Evolutionary conservation across 2,113 vertebrate genomes (phyloP).

Genomic region (Pelusios castaneus): DNA sequence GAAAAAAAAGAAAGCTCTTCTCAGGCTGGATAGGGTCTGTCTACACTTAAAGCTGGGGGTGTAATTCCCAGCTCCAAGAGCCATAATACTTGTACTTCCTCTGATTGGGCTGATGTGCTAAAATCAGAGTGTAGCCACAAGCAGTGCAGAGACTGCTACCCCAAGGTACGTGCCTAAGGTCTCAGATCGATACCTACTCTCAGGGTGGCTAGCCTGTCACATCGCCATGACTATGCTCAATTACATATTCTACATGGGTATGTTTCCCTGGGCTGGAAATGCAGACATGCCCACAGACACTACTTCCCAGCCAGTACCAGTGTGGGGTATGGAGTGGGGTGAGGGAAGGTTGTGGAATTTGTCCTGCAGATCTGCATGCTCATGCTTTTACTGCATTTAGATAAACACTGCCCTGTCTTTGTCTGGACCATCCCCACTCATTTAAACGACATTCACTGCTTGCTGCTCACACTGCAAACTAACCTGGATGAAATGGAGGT

Average conservation of each 20-base stretch:
- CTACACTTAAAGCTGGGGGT: neutral
- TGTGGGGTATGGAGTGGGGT: neutral
- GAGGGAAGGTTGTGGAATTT: neutral
- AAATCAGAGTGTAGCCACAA: neutral
- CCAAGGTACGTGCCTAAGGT: neutral
- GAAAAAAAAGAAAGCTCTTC: neutral
- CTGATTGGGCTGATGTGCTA: neutral
- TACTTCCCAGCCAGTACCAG: neutral
- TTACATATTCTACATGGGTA: neutral
- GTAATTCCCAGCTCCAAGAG: neutral
- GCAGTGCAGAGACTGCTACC: neutral
- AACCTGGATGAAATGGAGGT: neutral
- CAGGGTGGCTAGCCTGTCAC: neutral
- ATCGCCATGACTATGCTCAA: neutral
- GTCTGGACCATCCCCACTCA: neutral
- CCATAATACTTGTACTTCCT: neutral
- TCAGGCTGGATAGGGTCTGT: neutral
- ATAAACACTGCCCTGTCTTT: constrained; percentile 23
- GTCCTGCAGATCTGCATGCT: neutral
- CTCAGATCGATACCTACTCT: neutral
- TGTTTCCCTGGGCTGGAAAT: neutral
- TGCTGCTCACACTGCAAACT: constrained; percentile 22
- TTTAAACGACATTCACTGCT: constrained; percentile 51
- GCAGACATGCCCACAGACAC: neutral
- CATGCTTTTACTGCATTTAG: neutral